A percentile compares a stretch with the other conserved stretches of the same genome.
Evolutionary conservation across 2,888 invertebrate genomes (phyloP).

Genomic region (Bembecia ichneumoniformis): DNA sequence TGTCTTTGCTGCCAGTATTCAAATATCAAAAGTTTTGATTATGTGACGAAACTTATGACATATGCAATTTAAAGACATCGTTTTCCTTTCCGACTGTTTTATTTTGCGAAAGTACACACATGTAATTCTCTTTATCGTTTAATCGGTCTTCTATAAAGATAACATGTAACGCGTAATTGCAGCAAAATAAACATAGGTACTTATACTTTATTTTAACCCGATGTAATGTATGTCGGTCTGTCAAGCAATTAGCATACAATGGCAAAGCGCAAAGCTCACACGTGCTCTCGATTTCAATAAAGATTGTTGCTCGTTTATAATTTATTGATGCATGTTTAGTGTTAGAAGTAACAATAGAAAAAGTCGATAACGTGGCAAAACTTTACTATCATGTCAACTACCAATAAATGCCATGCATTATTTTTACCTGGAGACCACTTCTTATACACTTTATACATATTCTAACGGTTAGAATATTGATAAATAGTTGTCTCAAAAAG

Average conservation of each 20-base stretch:
- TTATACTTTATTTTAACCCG: no score
- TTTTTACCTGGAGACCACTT: no score
- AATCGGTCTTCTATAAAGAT: background rate
- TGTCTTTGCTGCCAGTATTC: no score
- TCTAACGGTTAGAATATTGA: no score
- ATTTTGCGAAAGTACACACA: background rate
- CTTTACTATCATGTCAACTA: no score
- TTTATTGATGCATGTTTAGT: background rate
- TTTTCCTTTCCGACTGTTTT: background rate
- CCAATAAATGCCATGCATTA: no score
- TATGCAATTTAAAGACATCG: no score
- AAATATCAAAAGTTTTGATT: no score
- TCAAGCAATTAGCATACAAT: constrained; percentile 59
- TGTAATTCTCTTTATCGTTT: background rate
- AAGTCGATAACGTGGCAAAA: background rate
- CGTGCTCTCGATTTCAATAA: constrained; percentile 57
- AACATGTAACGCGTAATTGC: background rate
- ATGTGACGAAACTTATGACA: no score
- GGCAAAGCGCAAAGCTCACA: constrained; percentile 43
- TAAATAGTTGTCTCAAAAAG: no score
- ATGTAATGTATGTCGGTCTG: constrained; percentile 17
- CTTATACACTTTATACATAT: no score
- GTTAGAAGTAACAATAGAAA: background rate
- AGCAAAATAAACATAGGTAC: no score
- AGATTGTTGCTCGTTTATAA: constrained; percentile 39